phyloP scores from a whole-genome alignment of 2,797 vertebrate genomes.

The Sebastes wilsoni region DNA sequence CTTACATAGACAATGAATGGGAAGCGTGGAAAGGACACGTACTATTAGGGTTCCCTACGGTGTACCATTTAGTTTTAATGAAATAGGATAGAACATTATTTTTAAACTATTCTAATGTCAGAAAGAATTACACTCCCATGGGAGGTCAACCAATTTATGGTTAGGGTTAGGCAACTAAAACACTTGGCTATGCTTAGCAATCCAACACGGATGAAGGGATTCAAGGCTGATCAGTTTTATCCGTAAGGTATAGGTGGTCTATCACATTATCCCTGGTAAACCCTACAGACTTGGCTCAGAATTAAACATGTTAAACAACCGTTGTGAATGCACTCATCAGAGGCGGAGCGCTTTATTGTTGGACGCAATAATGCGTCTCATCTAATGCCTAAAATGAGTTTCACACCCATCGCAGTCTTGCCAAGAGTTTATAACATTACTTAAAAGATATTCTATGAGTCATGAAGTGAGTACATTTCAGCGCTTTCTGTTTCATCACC shows the following conservation, averaged over 20 bases:
- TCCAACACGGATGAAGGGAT: neutral
- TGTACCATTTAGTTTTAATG: neutral
- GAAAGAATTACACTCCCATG: neutral
- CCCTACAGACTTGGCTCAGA: constrained; percentile 4
- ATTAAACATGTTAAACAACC: constrained; percentile 13
- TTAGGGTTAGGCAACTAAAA: neutral
- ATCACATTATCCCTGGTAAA: neutral
- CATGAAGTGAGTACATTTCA: constrained; percentile 63
- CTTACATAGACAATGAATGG: too few species aligned
- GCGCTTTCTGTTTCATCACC: constrained; percentile 67
- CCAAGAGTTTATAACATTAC: constrained; percentile 61
- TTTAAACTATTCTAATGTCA: neutral
- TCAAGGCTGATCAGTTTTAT: neutral
- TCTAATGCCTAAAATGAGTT: constrained; percentile 50
- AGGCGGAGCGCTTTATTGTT: constrained; percentile 14
- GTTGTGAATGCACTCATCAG: neutral
- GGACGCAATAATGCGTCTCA: constrained; percentile 10
- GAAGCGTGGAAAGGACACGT: too few species aligned
- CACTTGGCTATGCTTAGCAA: neutral
- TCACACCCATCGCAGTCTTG: constrained; percentile 44
- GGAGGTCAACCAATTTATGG: neutral
- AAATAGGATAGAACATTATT: neutral
- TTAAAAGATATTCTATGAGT: constrained; percentile 68
- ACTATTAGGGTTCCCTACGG: neutral
- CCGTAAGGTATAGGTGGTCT: neutral